phyloP scores from a whole-genome alignment of 2,797 vertebrate species.

The Sebastes minor region DNA sequence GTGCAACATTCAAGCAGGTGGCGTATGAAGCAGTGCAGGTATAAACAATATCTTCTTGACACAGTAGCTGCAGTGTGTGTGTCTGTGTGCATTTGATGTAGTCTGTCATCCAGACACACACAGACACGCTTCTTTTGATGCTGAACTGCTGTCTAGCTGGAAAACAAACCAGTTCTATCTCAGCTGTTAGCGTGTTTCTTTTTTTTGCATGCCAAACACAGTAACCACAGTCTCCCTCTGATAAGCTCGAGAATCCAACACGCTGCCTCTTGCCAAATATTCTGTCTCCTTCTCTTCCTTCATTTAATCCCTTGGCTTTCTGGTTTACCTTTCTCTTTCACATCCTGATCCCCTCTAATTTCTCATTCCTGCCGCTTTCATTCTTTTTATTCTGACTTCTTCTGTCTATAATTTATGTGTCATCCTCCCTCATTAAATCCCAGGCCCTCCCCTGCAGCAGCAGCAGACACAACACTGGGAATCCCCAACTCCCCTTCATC shows the following conservation, averaged over 20 bases:
- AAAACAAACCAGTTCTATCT: conserved; percentile 57
- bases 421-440: conserved; percentile 24
- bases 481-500: conserved; percentile 28
- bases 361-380: not conserved
- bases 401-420: conserved; percentile 1
- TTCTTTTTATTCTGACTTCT: not conserved
- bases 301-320: conserved; percentile 25
- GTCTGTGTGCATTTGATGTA: conserved; percentile 19
- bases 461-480: conserved; percentile 44
- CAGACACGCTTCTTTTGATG: conserved; percentile 45
- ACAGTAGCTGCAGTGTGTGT: conserved; percentile 54
- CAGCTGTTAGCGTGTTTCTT: conserved; percentile 17
- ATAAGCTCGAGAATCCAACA: conserved; percentile 42
- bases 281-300: conserved; percentile 23
- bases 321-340: conserved; percentile 33
- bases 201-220: conserved; percentile 12
- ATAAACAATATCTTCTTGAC: not conserved
- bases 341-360: not conserved
- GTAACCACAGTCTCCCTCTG: conserved; percentile 43
- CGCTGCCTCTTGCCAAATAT: conserved; percentile 28
- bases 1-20: conserved; percentile 62
- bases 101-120: conserved; percentile 26
- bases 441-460: conserved; percentile 9
- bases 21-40: conserved; percentile 66
- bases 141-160: conserved; percentile 21